phyloP scores from a whole-genome alignment of 2,888 invertebrate genomes.

The Parnassius glacialis region DNA sequence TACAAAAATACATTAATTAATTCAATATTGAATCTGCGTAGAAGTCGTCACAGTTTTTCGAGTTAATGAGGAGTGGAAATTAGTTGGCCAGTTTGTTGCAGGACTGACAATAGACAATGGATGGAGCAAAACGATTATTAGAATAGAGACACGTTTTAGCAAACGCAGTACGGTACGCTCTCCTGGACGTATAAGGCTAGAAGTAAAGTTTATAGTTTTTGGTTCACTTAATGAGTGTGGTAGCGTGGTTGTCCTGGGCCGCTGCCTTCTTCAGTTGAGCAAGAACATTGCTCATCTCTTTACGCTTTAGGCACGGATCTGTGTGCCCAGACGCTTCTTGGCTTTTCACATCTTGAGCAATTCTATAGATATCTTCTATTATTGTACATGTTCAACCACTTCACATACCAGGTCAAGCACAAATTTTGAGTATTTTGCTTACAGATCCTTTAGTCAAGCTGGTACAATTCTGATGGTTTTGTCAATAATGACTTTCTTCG shows the following conservation, averaged over 20 bases:
- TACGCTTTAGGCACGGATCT: conserved; percentile 99
- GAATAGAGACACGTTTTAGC: too few relatives aligned
- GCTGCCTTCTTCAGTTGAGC: conserved; percentile 98
- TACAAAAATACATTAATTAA: too few relatives aligned
- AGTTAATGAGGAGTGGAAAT: too few relatives aligned
- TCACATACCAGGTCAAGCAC: conserved; percentile 97
- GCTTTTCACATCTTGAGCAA: conserved; percentile 86
- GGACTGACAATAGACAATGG: too few relatives aligned
- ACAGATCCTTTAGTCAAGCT: conserved; percentile 92
- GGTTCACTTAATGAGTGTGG: conserved; percentile 48
- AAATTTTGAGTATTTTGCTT: conserved; percentile 97
- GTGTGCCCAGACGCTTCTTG: conserved; percentile 97
- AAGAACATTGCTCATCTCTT: conserved; percentile 97
- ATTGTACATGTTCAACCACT: conserved; percentile 98
- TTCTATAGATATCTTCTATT: conserved; percentile 99
- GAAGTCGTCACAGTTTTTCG: too few relatives aligned
- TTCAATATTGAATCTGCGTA: too few relatives aligned
- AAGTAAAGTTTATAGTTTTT: conserved; percentile 45
- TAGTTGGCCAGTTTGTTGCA: too few relatives aligned
- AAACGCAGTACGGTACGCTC: too few relatives aligned
- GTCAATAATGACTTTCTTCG: conserved; percentile 87
- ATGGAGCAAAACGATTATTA: too few relatives aligned
- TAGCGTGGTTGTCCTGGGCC: conserved; percentile 84
- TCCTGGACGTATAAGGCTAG: too few relatives aligned
- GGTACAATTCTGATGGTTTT: conserved; percentile 90